Evolutionary conservation across 2,888 invertebrate genomes (phyloP), one percentile per base, ranked within the genome.

Genomic region (Nemoura dubitans): DNA sequence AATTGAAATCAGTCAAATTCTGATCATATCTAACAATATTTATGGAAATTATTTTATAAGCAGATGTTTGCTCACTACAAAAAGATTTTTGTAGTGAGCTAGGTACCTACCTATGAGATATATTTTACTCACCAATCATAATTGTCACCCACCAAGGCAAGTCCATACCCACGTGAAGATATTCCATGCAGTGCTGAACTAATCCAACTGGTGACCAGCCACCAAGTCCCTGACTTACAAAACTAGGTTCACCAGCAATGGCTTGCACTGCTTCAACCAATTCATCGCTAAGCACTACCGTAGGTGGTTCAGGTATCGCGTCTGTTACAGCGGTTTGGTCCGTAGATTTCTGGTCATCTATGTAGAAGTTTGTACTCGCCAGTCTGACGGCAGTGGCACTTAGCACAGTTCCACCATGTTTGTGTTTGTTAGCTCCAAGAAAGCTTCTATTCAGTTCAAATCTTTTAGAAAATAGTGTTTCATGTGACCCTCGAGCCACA

Each of bases 141-240:
- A 99, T 98, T 16, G 97, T 93, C 76, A 93, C 95, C 98, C 98
- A 99, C 99, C 99, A 99, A 0, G 99, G 99, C 16, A 99, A 88
- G 89, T 96, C 97, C 16, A 94, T 91, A 0, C 93, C 92, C n/a
- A 96, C 94, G 90, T 99, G 99, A 76, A 98, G 89, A 89, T 93
- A 95, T 91, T 99, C 98, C 89, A 99, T 92, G 88, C 94, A 93
- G 82, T 94, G 93, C 91, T 98, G 97, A 21, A 98, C 93, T 5
- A 97, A 91, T 0, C 98, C 98, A 0, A 96, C 93, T 0, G 98
- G 98, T 25, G 94, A 92, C 94, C 95, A 96, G 30, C 96, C 95
- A 0, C 96, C 97, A 27, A 98, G 93, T 0, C 98, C 98, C 83
- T 98, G 91, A 87, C 96, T 96, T 0, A 94, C 93, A 89, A 98